A percentile compares a stretch with the other conserved stretches of the same genome.
phyloP scores from a whole-genome alignment of 2,888 invertebrate genomes.

The Mythimna impura region DNA sequence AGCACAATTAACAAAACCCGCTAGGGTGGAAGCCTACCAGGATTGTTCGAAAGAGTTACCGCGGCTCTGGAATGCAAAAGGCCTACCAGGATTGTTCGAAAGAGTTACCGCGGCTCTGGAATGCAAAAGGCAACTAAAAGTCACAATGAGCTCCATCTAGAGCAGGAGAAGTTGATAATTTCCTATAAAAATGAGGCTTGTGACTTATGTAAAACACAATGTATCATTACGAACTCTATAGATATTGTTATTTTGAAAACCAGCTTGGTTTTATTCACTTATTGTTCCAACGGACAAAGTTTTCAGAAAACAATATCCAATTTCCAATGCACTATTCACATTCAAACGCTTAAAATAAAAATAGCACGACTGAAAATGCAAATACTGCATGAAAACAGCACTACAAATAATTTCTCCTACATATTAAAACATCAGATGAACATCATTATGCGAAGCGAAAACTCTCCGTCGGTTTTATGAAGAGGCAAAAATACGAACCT shows the following conservation, averaged over 20 bases:
- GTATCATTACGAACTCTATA: too few species aligned
- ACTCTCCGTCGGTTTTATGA: conserved; percentile 69
- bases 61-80: too few species aligned
- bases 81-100: too few species aligned
- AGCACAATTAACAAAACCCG: too few species aligned
- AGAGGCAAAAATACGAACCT: conserved; percentile 69
- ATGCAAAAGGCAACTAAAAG: too few species aligned
- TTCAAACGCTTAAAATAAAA: background rate
- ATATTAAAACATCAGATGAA: conserved; percentile 69
- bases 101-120: too few species aligned
- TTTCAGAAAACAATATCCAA: background rate
- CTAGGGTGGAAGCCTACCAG: too few species aligned
- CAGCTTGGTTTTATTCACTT: background rate
- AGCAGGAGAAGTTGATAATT: too few species aligned
- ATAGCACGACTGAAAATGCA: background rate
- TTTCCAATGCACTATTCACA: background rate
- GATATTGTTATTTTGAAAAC: background rate
- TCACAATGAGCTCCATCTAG: too few species aligned
- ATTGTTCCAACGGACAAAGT: background rate
- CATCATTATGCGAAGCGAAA: conserved; percentile 69
- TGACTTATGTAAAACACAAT: too few species aligned
- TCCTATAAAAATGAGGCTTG: too few species aligned
- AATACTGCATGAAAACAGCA: conserved; percentile 30
- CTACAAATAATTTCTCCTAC: conserved; percentile 45
- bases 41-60: too few species aligned